These are phyloP conservation scores for Chloropsis hardwickii DNA, from an alignment of 2,113 vertebrate species.

Conservation along the genomic window DNA sequence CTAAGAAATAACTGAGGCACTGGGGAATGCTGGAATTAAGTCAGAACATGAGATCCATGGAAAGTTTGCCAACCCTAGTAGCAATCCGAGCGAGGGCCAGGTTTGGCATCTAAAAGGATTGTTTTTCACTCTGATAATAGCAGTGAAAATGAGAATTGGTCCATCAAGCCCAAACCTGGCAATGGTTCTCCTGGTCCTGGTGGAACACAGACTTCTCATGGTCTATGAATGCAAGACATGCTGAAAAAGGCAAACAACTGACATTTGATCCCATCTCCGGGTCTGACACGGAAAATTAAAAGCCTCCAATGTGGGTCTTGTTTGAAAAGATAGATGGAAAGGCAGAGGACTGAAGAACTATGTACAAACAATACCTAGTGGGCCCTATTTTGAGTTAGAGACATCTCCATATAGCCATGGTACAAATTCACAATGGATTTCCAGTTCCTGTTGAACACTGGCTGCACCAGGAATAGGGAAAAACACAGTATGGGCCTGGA, in stretches of 20 bases:
- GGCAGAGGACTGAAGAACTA: not conserved
- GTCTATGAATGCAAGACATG: not conserved
- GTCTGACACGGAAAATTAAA: not conserved
- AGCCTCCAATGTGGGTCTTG: not conserved
- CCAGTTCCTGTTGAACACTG: not conserved
- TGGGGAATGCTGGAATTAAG: not conserved
- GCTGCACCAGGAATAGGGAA: not conserved
- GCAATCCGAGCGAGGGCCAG: not conserved
- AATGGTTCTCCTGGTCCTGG: not conserved
- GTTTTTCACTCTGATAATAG: not conserved
- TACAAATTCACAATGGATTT: not conserved
- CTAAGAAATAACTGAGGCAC: not conserved
- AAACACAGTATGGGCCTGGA: rapidly evolving
- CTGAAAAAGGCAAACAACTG: not conserved
- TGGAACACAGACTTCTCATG: not conserved
- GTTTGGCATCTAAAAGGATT: not conserved
- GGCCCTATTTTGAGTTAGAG: not conserved
- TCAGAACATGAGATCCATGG: conserved; percentile 4
- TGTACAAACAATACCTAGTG: not conserved
- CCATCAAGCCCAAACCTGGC: not conserved
- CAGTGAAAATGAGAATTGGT: not conserved
- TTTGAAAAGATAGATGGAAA: not conserved
- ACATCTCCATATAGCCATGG: rapidly evolving
- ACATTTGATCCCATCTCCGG: not conserved
- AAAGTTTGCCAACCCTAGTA: not conserved